Percentiles rank a stretch among this genome's conserved stretches.
These are phyloP conservation scores for Balearica regulorum DNA, from an alignment of 2,797 vertebrate genomes.

Conservation along the genomic window DNA sequence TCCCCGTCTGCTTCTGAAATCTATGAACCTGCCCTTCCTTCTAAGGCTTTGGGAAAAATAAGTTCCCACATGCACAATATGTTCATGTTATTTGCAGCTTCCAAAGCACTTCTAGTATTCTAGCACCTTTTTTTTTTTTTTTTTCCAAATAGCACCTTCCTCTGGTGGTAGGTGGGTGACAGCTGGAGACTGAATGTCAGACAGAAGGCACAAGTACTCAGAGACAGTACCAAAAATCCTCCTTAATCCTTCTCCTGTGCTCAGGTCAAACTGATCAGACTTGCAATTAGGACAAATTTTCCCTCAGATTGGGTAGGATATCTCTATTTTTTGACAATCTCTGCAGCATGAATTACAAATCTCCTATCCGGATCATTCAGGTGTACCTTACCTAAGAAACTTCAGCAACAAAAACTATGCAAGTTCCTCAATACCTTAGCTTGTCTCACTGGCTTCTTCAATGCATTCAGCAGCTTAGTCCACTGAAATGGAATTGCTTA, in stretches of 20 bases:
- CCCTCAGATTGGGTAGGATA: background rate
- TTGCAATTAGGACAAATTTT: background rate
- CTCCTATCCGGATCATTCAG: background rate
- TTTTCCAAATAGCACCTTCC: background rate
- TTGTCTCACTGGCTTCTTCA: background rate
- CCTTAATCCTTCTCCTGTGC: background rate
- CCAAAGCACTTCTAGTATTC: background rate
- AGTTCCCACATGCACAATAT: background rate
- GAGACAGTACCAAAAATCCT: background rate
- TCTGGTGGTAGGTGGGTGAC: background rate
- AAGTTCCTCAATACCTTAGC: background rate
- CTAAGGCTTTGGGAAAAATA: background rate
- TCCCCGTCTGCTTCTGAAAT: background rate
- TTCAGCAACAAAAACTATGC: background rate
- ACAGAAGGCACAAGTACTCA: background rate
- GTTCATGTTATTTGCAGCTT: background rate
- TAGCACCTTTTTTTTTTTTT: background rate
- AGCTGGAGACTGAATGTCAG: conserved; percentile 21
- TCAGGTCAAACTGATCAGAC: background rate
- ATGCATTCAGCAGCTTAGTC: background rate
- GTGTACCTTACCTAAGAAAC: background rate
- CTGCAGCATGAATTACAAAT: background rate
- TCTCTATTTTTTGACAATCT: background rate
- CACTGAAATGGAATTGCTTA: background rate
- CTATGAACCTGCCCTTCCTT: background rate